phyloP scores from a whole-genome alignment of 1,140 invertebrate species.

The Danaus plexippus region DNA sequence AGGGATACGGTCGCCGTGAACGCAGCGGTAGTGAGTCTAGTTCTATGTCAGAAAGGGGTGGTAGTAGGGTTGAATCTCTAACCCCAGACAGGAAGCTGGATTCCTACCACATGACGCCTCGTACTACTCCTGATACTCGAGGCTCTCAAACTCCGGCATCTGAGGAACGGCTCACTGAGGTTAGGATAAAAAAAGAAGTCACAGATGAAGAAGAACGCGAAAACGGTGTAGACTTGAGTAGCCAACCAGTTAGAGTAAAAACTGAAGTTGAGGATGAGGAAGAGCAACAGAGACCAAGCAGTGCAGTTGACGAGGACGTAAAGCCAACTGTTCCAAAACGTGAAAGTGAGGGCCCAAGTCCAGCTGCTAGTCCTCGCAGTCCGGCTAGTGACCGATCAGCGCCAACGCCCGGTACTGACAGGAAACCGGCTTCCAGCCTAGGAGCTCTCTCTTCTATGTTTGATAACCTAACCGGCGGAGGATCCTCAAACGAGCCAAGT shows the following conservation, averaged over 20 bases:
- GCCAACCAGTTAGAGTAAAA: constrained; percentile 69
- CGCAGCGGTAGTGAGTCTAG: constrained; percentile 89
- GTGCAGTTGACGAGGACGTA: constrained; percentile 65
- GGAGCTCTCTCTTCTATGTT: constrained; percentile 92
- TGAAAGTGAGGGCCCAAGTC: constrained; percentile 64
- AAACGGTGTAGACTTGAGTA: constrained; percentile 65
- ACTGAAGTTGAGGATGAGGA: constrained; percentile 73
- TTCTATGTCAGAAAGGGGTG: constrained; percentile 84
- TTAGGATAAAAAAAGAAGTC: constrained; percentile 69
- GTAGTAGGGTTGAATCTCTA: constrained; percentile 81
- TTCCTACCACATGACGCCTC: constrained; percentile 76
- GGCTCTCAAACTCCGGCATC: constrained; percentile 68
- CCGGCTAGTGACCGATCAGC: constrained; percentile 83
- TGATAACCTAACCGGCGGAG: constrained; percentile 80
- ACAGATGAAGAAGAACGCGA: constrained; percentile 67
- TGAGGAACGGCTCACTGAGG: constrained; percentile 53
- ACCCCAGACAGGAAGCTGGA: constrained; percentile 84
- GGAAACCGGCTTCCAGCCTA: constrained; percentile 80
- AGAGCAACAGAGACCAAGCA: constrained; percentile 70
- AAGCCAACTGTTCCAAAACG: constrained; percentile 51
- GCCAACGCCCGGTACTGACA: constrained; percentile 77
- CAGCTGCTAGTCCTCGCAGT: constrained; percentile 76
- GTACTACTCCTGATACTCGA: constrained; percentile 81
- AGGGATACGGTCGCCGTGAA: constrained; percentile 78
- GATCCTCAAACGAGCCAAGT: constrained; percentile 59